A percentile compares a stretch with the other conserved stretches of the same genome.
Evolutionary conservation across 1,140 invertebrate genomes (phyloP).

Genomic region (Brachionus rotundiformis): DNA sequence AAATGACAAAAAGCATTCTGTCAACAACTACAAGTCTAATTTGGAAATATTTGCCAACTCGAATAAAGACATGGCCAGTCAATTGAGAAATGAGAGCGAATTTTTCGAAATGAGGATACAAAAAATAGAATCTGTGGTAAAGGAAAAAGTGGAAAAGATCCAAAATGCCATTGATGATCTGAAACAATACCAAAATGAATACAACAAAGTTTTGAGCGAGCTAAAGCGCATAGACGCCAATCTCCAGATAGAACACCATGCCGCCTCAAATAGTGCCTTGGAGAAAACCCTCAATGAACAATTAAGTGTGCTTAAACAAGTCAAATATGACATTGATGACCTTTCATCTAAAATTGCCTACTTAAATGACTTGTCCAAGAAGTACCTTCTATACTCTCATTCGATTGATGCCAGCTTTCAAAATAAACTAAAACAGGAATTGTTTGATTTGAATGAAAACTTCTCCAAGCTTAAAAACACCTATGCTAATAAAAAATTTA

Average conservation of each 20-base stretch:
- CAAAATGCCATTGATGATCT: constrained; percentile 4
- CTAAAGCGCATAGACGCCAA: neutral
- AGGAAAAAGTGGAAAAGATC: neutral
- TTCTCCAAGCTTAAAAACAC: constrained; percentile 19
- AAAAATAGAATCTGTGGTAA: neutral
- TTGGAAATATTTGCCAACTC: neutral
- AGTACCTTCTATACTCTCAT: constrained; percentile 25
- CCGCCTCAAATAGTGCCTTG: neutral
- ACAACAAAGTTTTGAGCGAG: neutral
- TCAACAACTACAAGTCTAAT: neutral
- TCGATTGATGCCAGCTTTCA: neutral
- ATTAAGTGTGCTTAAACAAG: neutral
- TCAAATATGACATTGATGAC: constrained; percentile 37
- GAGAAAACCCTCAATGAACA: constrained; percentile 39
- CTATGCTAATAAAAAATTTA: constrained; percentile 26
- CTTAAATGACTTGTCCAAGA: constrained; percentile 28
- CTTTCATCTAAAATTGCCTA: neutral
- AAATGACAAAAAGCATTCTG: neutral
- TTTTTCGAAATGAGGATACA: neutral
- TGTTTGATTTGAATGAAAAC: constrained; percentile 34
- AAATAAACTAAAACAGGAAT: constrained; percentile 28
- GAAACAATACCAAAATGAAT: constrained; percentile 18
- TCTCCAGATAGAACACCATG: constrained; percentile 12
- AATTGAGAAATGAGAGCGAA: neutral
- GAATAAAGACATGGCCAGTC: neutral